These are phyloP conservation scores for Myotis brandtii DNA, from an alignment of 2,113 vertebrate genomes.

Conservation along the genomic window DNA sequence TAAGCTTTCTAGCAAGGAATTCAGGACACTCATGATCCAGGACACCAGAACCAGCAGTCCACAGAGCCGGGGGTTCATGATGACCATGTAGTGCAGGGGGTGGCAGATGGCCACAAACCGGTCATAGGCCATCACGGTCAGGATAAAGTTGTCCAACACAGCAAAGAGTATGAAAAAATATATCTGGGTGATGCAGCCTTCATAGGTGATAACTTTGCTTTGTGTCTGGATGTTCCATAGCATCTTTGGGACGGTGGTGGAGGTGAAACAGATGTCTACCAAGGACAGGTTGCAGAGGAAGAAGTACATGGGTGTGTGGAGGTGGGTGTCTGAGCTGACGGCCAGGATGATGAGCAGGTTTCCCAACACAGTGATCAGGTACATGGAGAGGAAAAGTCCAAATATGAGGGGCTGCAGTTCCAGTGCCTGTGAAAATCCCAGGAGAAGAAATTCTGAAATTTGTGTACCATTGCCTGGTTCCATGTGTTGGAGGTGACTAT, in stretches of 20 bases:
- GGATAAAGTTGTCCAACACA: not conserved
- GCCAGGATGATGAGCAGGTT: not conserved
- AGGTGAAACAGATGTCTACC: not conserved
- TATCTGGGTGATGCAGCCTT: not conserved
- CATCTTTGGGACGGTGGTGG: not conserved
- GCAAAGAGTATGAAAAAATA: not conserved
- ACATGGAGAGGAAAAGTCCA: not conserved
- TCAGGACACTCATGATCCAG: slow-evolving; percentile 7
- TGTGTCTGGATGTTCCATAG: not conserved
- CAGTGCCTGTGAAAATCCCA: not conserved
- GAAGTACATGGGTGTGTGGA: too few relatives aligned
- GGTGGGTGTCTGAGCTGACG: too few relatives aligned
- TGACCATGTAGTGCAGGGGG: not conserved
- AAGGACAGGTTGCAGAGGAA: not conserved
- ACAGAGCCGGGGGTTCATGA: not conserved
- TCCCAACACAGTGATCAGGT: not conserved
- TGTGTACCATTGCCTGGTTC: not conserved
- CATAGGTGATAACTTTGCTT: not conserved
- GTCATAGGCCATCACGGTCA: not conserved
- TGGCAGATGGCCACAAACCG: not conserved
- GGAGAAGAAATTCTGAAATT: not conserved
- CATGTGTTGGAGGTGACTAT: not conserved
- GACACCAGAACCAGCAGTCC: not conserved
- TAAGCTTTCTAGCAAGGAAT: slow-evolving; percentile 44
- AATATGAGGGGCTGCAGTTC: not conserved